Evolutionary conservation across 2,113 vertebrate genomes (phyloP), one percentile per base, ranked within the genome.

Genomic region (Turdus rufiventris): DNA sequence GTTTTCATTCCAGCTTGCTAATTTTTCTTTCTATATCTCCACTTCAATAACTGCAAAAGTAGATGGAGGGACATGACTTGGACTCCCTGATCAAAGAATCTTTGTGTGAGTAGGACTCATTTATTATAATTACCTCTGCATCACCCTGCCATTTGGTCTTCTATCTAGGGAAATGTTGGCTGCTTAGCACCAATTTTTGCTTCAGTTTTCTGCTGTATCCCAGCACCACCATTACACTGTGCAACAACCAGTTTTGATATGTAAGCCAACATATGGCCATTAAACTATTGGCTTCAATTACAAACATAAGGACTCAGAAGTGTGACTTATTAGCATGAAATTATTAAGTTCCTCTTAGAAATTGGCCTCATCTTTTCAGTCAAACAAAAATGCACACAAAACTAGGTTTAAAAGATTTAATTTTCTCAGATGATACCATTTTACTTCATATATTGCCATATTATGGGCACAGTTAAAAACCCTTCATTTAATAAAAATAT

Each of bases 191-290:
- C 45, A 82, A 79, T 89, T 92, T 95, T 75, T 95, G 5, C 31
- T 87, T 89, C 65, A 57, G 16, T 48, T 89, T 92, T 78, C n/a
- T 78, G 54, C 50, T 87, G 13, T 82, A 79, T 72, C 45, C 38
- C 58, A 87, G 74, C 28, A 75, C 42, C 40, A 72, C 58, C 47
- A 18, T 40, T 61, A 61, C 36, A 84, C 33, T 25, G 8, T 57
- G 61, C 61, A 81, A 63, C 12, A 86, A 65, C 86, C 45, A 80
- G 29, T 73, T 94, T 91, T 92, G 61, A 91, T 91, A 66, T 94
- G 73, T 82, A 95, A 95, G 80, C 45, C 84, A 95, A 75, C 96
- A 96, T 94, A 96, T 96, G 95, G 94, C 45, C 81, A 93, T 94
- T 92, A 94, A 95, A 62, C 16, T 95, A 70, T 47, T 87, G 93